Evolutionary conservation across 2,888 invertebrate species (phyloP).

Genomic region (Philopedon plagiatum): DNA sequence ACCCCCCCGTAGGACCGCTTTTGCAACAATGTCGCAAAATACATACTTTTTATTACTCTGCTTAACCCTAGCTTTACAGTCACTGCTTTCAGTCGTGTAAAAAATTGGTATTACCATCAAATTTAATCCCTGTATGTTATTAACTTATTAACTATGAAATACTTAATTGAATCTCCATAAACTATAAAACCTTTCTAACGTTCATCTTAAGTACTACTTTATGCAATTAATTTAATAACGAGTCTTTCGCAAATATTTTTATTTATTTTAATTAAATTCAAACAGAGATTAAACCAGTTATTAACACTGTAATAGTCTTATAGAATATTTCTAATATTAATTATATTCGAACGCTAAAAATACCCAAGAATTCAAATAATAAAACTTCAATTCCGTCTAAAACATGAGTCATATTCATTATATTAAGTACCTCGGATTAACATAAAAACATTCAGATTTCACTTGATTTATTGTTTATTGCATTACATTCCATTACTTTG

Average conservation of each 20-base stretch:
- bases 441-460: constrained; percentile 11
- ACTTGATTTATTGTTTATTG: constrained; percentile 1
- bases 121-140: too few species aligned
- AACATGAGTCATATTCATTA: constrained; percentile 13
- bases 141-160: too few species aligned
- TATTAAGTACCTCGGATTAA: constrained; percentile 8
- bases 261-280: not conserved
- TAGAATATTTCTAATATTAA: constrained; percentile 5
- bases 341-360: constrained; percentile 7
- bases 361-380: constrained; percentile 3
- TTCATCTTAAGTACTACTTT: not conserved
- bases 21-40: not conserved
- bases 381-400: constrained; percentile 6
- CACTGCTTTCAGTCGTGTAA: too few species aligned
- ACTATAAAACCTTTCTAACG: too few species aligned
- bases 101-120: too few species aligned
- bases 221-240: not conserved
- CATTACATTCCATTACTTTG: not conserved
- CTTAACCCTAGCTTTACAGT: not conserved
- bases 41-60: not conserved
- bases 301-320: not conserved
- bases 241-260: not conserved
- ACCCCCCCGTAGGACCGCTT: too few species aligned
- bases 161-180: too few species aligned
- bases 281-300: not conserved